phyloP scores from a whole-genome alignment of 2,888 invertebrate genomes.

The Latrodectus hesperus region DNA sequence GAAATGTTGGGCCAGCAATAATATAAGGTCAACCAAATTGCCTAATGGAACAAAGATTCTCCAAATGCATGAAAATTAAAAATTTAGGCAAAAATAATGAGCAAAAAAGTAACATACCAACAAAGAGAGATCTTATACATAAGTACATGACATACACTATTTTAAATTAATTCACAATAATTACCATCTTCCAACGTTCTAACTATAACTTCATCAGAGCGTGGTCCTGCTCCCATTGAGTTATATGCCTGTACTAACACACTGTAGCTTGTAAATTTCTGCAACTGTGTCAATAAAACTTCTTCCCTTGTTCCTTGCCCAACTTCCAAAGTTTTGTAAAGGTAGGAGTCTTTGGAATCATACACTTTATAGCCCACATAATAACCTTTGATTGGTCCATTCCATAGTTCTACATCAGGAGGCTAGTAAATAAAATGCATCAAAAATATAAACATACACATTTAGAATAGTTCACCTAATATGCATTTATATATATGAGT shows the following conservation, averaged over 20 bases:
- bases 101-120: too few species aligned
- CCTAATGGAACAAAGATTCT: too few species aligned
- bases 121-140: too few species aligned
- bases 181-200: conserved; percentile 74
- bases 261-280: conserved; percentile 75
- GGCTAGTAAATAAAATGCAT: conserved; percentile 74
- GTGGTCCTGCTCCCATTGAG: conserved; percentile 74
- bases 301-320: conserved; percentile 63
- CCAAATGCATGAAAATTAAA: too few species aligned
- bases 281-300: conserved; percentile 72
- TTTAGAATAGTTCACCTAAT: too few species aligned
- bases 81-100: too few species aligned
- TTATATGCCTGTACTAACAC: conserved; percentile 75
- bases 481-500: background rate
- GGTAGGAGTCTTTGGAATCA: conserved; percentile 74
- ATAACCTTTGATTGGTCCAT: conserved; percentile 71
- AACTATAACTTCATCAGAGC: conserved; percentile 73
- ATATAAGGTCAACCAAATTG: too few species aligned
- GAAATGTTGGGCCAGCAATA: too few species aligned
- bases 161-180: background rate
- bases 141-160: too few species aligned
- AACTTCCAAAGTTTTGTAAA: conserved; percentile 73
- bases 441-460: too few species aligned
- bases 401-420: conserved; percentile 78
- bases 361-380: conserved; percentile 73